phyloP scores from a whole-genome alignment of 2,888 invertebrate species.

The Drosophila koepferae region DNA sequence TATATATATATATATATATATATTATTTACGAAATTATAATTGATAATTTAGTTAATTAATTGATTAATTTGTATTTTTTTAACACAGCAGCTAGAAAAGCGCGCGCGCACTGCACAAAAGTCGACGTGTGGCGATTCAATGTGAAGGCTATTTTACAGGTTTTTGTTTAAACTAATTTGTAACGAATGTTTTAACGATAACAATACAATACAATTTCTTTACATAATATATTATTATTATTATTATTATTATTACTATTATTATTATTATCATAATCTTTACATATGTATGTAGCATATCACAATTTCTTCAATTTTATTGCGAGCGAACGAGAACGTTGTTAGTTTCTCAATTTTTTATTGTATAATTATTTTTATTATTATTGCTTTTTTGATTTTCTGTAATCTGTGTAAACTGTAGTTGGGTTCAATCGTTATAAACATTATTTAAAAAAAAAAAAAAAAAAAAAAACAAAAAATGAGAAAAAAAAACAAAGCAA shows the following conservation, averaged over 20 bases:
- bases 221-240: constrained; percentile 10
- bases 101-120: constrained; percentile 38
- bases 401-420: constrained; percentile 61
- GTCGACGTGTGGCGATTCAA: constrained; percentile 63
- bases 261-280: constrained; percentile 12
- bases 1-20: neutral
- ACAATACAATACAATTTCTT: constrained; percentile 21
- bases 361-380: constrained; percentile 64
- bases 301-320: constrained; percentile 17
- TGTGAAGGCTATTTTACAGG: constrained; percentile 82
- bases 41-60: constrained; percentile 62
- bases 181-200: constrained; percentile 41
- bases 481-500: constrained; percentile 43
- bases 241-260: constrained; percentile 5
- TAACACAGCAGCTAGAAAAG: constrained; percentile 44
- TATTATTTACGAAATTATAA: constrained; percentile 49
- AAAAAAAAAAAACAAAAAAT: constrained; percentile 32
- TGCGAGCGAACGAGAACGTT: constrained; percentile 7
- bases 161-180: constrained; percentile 75
- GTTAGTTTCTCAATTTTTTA: constrained; percentile 51
- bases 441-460: constrained; percentile 39
- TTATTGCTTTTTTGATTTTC: constrained; percentile 66
- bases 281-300: constrained; percentile 36
- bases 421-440: constrained; percentile 81
- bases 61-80: constrained; percentile 48